Evolutionary conservation across 2,888 invertebrate genomes (phyloP).

Genomic region (Idaea straminata): DNA sequence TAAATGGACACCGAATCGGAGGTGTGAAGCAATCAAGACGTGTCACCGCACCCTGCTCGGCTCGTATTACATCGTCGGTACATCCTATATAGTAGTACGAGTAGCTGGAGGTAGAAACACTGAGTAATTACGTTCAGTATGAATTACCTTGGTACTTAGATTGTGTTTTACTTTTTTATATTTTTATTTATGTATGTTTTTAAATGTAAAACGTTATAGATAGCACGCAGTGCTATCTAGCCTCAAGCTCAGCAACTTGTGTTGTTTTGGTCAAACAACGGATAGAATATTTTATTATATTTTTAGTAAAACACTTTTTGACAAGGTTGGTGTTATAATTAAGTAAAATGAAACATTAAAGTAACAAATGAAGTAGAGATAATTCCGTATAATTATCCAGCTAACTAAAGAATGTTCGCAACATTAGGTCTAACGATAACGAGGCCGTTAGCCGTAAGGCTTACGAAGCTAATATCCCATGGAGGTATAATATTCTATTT

Average conservation of each 20-base stretch:
- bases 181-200: no score
- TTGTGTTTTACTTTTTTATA: no score
- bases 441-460: not conserved
- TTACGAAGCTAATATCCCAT: constrained; percentile 3
- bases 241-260: no score
- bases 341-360: not conserved
- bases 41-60: not conserved
- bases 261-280: no score
- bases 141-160: not conserved
- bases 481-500: not conserved
- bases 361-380: not conserved
- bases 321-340: not conserved
- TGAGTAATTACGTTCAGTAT: not conserved
- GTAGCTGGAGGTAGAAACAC: not conserved
- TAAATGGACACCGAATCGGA: not conserved
- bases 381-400: not conserved
- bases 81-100: not conserved
- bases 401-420: not conserved
- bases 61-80: not conserved
- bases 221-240: no score
- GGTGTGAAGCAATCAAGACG: constrained; percentile 3
- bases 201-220: no score
- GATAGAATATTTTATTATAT: no score
- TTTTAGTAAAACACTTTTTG: not conserved
- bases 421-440: not conserved